Conservation (phyloP, 35 echinoderm and acorn worm species). For the Strongylocentrotus purpuratus region DNA sequence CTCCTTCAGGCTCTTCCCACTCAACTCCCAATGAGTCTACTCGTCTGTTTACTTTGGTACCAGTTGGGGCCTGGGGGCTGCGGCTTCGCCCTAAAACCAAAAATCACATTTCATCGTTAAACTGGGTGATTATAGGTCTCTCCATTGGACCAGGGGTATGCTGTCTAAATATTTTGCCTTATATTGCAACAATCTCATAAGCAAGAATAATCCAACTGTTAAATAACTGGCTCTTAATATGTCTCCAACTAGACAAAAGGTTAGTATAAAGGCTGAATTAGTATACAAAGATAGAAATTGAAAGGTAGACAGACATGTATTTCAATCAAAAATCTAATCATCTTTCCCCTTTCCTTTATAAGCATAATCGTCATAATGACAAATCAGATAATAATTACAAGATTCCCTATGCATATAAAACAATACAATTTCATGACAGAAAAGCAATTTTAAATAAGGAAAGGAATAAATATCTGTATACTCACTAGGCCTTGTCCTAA, state of each 20-base stretch:
- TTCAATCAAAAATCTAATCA: too few species aligned
- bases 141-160: neutral
- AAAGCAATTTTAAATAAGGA: neutral
- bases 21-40: neutral
- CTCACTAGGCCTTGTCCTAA: constrained; percentile 8
- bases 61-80: neutral
- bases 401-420: neutral
- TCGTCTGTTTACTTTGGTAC: neutral
- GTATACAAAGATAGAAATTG: too few species aligned
- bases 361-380: too few species aligned
- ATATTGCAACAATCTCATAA: neutral
- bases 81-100: neutral
- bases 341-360: too few species aligned
- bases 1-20: constrained; percentile 14
- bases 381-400: neutral
- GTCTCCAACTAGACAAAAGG: neutral
- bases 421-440: neutral
- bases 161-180: neutral
- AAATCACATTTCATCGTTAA: neutral
- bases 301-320: too few species aligned
- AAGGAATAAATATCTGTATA: neutral
- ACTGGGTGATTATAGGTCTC: neutral
- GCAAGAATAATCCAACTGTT: neutral
- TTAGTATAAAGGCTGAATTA: too few species aligned
- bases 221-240: neutral